phyloP scores from a whole-genome alignment of 1,140 invertebrate species.

The Rhagoletis pomonella region DNA sequence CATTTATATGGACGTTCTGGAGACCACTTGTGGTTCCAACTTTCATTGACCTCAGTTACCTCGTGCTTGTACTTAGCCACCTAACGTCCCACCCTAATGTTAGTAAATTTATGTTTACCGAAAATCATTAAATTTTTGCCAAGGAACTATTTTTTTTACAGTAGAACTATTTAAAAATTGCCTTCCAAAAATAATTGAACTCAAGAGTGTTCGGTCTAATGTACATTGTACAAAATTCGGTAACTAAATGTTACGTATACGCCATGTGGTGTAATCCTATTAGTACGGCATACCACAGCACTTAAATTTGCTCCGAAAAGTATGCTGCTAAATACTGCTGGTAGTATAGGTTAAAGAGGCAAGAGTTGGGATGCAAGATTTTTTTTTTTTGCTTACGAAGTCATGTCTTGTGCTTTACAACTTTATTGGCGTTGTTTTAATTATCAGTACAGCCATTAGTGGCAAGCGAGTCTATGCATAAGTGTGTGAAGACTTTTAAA shows the following conservation, averaged over 20 bases:
- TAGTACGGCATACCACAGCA: neutral
- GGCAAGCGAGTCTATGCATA: neutral
- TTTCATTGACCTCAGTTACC: too few relatives aligned
- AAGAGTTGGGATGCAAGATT: neutral
- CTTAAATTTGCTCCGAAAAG: neutral
- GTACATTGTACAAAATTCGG: neutral
- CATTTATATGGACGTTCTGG: too few relatives aligned
- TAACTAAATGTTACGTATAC: slow-evolving; percentile 14
- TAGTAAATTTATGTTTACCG: too few relatives aligned
- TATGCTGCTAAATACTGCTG: neutral
- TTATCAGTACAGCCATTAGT: neutral
- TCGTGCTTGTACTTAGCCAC: too few relatives aligned
- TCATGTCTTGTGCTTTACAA: neutral
- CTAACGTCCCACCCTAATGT: too few relatives aligned
- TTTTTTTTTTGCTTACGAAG: neutral
- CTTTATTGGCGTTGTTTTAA: slow-evolving; percentile 6
- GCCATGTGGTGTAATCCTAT: neutral
- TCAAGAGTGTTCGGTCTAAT: too few relatives aligned
- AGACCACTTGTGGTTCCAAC: too few relatives aligned
- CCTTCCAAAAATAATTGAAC: too few relatives aligned
- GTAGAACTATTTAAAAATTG: too few relatives aligned
- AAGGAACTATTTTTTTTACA: too few relatives aligned
- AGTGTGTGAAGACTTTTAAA: neutral
- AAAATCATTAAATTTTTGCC: too few relatives aligned
- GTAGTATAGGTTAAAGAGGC: neutral